Evolutionary conservation across 2,797 vertebrate genomes (phyloP), one percentile per base, ranked within the genome.

Genomic region (Sebastes hopkinsi): DNA sequence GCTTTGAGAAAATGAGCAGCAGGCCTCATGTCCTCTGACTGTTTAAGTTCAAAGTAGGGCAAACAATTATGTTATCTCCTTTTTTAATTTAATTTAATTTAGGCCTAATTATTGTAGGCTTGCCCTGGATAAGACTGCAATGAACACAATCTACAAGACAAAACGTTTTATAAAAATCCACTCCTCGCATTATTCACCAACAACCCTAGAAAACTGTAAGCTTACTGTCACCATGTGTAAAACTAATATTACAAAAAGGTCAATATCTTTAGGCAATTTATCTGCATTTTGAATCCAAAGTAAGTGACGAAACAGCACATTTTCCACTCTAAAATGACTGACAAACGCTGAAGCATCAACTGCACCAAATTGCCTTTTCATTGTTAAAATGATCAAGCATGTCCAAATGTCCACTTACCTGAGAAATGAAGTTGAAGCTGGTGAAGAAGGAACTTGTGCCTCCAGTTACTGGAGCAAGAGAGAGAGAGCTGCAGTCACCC

Each of bases 401-500:
- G 36, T 36, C 36, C 36, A 72, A 75, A 84, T 14, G 10, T 60
- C 70, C 71, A 87, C 92, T 94, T 93, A 94, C 93, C 92, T 90
- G 81, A 82, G 78, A 91, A 92, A 91, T 93, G 74, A 91, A 92
- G 86, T 85, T 92, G 72, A 93, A 91, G 92, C 81, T 87, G 91
- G 90, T 82, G 86, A 91, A 82, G 91, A 94, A 92, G 86, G 85
- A 87, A 86, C 93, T 91, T 86, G 92, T 88, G 84, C 94, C 95
- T 96, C 94, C 92, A 93, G 93, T 86, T 92, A 91, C 90, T 92
- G 92, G 93, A 94, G 94, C 83, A 93, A 89, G 88, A 95, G 94
- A 95, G 89, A 95, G 90, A 95, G 92, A 95, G 72, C 82, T 84
- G 72, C 42, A 77, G 72, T 81, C 74, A 91, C 79, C 72, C 81